Evolutionary conservation across 2,113 vertebrate species (phyloP).

Genomic region (Atrichornis clamosus): DNA sequence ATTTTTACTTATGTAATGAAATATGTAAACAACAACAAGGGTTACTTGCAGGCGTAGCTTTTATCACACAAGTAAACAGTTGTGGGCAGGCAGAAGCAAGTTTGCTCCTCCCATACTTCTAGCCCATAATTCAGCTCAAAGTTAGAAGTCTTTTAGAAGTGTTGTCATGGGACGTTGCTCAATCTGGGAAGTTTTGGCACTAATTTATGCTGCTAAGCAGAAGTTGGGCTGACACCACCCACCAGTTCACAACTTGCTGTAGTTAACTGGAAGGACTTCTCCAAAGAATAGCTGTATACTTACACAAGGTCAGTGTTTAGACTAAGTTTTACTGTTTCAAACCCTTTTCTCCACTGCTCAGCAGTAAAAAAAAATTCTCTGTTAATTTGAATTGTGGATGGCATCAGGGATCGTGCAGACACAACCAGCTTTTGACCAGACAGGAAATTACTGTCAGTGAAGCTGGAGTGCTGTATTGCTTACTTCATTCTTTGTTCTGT

Average conservation of each 20-base stretch:
- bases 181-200: not conserved
- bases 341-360: not conserved
- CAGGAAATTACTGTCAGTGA: not conserved
- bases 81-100: constrained; percentile 47
- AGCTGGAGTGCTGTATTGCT: not conserved
- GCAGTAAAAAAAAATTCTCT: not conserved
- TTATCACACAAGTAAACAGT: constrained; percentile 20
- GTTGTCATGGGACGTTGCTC: not conserved
- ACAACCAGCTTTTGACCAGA: not conserved
- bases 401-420: not conserved
- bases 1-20: not conserved
- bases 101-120: constrained; percentile 54
- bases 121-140: constrained; percentile 31
- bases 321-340: not conserved
- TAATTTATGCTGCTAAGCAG: not conserved
- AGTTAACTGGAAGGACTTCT: not conserved
- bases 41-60: constrained; percentile 1
- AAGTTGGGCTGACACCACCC: not conserved
- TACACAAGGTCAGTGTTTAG: not conserved
- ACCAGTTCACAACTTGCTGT: not conserved
- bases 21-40: not conserved
- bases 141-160: not conserved
- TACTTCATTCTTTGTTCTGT: not conserved
- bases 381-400: not conserved
- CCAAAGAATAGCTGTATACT: not conserved